Base-by-base conservation (phyloP, 2,888 invertebrate genomes). In the Choristoneura rosaceana region DNA sequence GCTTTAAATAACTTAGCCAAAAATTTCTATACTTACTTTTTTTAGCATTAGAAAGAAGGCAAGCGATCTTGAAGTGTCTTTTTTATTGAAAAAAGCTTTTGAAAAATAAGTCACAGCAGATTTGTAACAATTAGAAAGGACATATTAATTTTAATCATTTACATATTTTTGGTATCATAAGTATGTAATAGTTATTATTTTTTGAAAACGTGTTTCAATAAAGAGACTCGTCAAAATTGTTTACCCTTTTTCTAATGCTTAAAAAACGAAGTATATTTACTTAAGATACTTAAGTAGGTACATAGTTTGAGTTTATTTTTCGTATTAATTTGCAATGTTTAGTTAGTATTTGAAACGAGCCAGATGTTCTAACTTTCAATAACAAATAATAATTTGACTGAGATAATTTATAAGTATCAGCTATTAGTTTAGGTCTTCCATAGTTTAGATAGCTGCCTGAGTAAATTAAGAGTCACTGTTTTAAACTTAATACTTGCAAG, bases 361-460 rank as follows among this genome's bases (percentile, higher is more conserved):
- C 63, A 17, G 69, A 14, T 34, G 45, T 45, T 14, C 55, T 58
- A 69, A 70, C 58, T 70, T 70, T 70, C 69, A 64, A 64, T 45
- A 55, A 55, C 50, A 63, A 69, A 52, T 64, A 63, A 63, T 69
- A 55, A 45, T 33, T 69, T 45, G 3, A 63, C 33, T 43, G 38
- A 55, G 45, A 70, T 58, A 45, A 69, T 63, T 55, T 69, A 55
- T 55, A 34, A 3, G 2, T 34, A 43, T 45, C 15, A 17, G 63
- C 63, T 15, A 62, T 69, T 69, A 61, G 61, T 61, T 52, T 52
- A 7, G 8, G n/a, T 50, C n/a, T 12, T 1, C 45, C 45, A 47
- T 17, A n/a, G 17, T 8, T 63, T 63, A 58, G 55, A 15, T 33
- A 43, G 33, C 62, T 69, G 58, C 12, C 47, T n/a, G 43, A 55